These are phyloP conservation scores for Percopsis transmontana DNA, from an alignment of 2,113 vertebrate genomes.

Conservation along the genomic window DNA sequence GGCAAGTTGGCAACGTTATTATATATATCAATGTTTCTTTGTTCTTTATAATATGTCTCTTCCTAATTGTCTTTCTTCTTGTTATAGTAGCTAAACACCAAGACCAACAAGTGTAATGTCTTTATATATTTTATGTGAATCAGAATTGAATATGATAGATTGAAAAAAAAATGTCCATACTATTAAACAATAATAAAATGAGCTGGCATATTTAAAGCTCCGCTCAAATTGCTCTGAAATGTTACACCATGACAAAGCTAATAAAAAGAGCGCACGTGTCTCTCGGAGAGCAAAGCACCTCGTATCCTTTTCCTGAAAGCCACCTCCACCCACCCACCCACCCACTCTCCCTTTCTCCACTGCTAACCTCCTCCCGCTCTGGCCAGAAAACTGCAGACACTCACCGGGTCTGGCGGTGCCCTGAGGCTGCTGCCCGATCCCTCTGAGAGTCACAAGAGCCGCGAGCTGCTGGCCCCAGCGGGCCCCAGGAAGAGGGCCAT, in stretches of 20 bases:
- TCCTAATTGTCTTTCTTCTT: too few species aligned
- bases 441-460: constrained; percentile 59
- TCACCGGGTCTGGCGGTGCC: constrained; percentile 63
- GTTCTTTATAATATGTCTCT: too few species aligned
- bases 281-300: constrained; percentile 35
- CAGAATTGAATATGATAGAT: too few species aligned
- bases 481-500: constrained; percentile 36
- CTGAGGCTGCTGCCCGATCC: constrained; percentile 46
- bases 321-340: constrained; percentile 9
- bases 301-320: constrained; percentile 44
- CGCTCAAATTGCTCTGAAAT: background rate
- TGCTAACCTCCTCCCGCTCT: constrained; percentile 69
- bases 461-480: constrained; percentile 58
- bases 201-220: background rate
- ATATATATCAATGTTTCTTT: too few species aligned
- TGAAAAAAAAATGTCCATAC: too few species aligned
- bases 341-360: constrained; percentile 51
- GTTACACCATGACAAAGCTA: constrained; percentile 4
- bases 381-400: constrained; percentile 67
- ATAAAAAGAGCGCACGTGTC: constrained; percentile 7
- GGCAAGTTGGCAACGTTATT: too few species aligned
- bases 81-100: background rate
- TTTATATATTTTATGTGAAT: background rate
- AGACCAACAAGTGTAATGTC: constrained; percentile 32
- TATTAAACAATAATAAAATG: background rate